Percentiles rank a stretch among this genome's conserved stretches.
These are phyloP conservation scores for Agapornis canus DNA, from an alignment of 2,797 vertebrate species.

Conservation along the genomic window DNA sequence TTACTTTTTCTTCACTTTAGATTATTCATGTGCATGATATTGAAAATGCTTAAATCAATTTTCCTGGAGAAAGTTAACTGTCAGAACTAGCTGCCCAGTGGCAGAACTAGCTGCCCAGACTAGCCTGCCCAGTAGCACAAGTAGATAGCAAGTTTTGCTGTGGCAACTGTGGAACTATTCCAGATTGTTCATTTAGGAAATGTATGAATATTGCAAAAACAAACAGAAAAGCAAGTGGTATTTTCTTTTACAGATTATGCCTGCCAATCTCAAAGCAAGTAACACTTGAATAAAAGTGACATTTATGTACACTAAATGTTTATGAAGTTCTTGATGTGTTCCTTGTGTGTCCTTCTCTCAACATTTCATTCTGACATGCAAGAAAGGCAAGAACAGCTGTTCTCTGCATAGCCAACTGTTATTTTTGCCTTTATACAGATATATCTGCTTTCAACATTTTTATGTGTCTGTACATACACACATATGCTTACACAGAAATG, in stretches of 20 bases:
- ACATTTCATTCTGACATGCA: neutral
- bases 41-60: neutral
- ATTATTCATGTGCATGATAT: neutral
- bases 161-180: neutral
- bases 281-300: constrained; percentile 21
- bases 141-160: neutral
- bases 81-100: neutral
- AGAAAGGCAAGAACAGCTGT: neutral
- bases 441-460: neutral
- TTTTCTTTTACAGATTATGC: neutral
- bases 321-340: constrained; percentile 21
- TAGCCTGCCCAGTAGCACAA: neutral
- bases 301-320: constrained; percentile 41
- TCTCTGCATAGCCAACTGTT: constrained; percentile 2
- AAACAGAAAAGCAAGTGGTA: neutral
- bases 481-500: neutral
- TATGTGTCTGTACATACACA: neutral
- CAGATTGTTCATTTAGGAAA: neutral
- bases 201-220: neutral
- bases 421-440: neutral
- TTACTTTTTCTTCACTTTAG: neutral
- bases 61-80: neutral
- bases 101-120: too few relatives aligned
- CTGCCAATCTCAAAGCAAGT: constrained; percentile 20
- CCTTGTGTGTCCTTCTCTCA: constrained; percentile 39